These are phyloP conservation scores for Aphidoletes aphidimyza DNA, from an alignment of 2,888 invertebrate genomes.

Conservation along the genomic window DNA sequence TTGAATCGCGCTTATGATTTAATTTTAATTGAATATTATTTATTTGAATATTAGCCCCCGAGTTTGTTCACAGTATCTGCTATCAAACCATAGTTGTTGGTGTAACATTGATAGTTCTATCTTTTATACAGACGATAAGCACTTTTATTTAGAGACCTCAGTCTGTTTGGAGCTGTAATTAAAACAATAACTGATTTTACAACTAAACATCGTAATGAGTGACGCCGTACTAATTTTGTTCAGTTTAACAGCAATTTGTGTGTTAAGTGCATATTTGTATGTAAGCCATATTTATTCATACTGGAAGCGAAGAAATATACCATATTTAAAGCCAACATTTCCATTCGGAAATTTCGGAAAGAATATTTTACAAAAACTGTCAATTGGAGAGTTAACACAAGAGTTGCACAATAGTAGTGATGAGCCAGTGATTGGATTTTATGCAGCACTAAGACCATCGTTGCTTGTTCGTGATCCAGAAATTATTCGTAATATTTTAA, in stretches of 20 bases:
- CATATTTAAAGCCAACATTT: background rate
- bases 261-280: background rate
- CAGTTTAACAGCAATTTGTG: background rate
- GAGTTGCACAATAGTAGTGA: slow-evolving; percentile 67
- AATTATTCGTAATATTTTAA: slow-evolving; percentile 70
- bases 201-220: no score
- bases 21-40: no score
- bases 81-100: no score
- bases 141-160: no score
- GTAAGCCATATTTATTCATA: background rate
- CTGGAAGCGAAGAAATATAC: background rate
- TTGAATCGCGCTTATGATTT: no score
- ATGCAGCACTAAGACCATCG: slow-evolving; percentile 70
- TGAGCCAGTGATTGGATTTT: slow-evolving; percentile 67
- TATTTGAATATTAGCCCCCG: no score
- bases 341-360: background rate
- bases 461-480: slow-evolving; percentile 70
- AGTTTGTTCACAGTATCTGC: no score
- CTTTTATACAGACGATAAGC: no score
- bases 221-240: background rate
- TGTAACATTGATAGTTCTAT: background rate
- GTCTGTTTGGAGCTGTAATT: no score
- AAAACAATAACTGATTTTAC: no score
- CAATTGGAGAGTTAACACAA: slow-evolving; percentile 70
- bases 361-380: slow-evolving; percentile 64